Evolutionary conservation across 2,797 vertebrate genomes (phyloP).

Genomic region (Brachyalestes nurse): DNA sequence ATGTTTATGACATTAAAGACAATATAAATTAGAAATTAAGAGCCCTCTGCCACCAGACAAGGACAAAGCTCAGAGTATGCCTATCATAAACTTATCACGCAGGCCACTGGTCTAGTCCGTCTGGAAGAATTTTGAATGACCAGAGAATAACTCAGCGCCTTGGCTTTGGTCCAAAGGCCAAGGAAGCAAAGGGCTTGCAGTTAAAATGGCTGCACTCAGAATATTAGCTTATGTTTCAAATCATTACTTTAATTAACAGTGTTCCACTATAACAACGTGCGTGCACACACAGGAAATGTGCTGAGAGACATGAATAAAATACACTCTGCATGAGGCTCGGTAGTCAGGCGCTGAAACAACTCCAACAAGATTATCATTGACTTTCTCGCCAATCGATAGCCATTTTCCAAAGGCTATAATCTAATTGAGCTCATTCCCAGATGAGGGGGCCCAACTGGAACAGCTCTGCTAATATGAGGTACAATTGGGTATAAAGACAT

Average conservation of each 20-base stretch:
- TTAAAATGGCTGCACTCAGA: conserved; percentile 12
- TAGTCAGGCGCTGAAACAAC: conserved; percentile 44
- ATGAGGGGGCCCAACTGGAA: conserved; percentile 58
- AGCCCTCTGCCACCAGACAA: not conserved
- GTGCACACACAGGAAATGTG: conserved; percentile 14
- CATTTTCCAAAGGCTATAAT: conserved; percentile 65
- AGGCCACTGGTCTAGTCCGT: not conserved
- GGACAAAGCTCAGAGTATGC: not conserved
- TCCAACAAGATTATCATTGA: conserved; percentile 73
- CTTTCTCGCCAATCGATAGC: conserved; percentile 68
- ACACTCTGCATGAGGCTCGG: conserved; percentile 28
- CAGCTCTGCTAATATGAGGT: conserved; percentile 69
- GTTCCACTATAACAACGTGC: not conserved
- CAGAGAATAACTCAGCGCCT: not conserved
- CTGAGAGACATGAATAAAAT: conserved; percentile 31
- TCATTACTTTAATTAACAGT: conserved; percentile 5
- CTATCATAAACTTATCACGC: not conserved
- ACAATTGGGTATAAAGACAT: conserved; percentile 68
- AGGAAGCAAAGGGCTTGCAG: not conserved
- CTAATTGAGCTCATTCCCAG: conserved; percentile 57
- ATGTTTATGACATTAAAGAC: not conserved
- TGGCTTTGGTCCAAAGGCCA: conserved; percentile 4
- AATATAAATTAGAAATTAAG: not conserved
- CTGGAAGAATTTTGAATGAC: not conserved
- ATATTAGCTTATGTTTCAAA: conserved; percentile 1